Conservation (phyloP, 2,797 vertebrate species). For the Lycodopsis pacificus region DNA sequence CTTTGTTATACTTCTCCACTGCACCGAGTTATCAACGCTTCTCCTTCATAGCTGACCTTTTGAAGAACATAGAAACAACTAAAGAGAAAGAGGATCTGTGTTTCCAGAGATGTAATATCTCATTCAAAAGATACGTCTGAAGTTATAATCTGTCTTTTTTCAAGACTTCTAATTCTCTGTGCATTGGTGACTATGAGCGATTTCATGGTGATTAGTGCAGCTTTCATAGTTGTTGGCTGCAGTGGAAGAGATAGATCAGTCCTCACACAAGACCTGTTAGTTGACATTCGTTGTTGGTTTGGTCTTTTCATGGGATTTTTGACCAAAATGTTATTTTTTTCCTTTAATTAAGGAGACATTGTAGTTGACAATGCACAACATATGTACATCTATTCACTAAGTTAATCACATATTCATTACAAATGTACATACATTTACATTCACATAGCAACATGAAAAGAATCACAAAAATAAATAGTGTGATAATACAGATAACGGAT, state of each 20-base stretch:
- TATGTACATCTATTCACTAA: no score
- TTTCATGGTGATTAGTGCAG: not conserved
- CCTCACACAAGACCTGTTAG: no score
- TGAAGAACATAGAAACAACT: not conserved
- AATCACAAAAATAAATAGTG: no score
- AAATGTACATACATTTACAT: no score
- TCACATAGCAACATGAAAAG: no score
- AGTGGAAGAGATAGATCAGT: not conserved
- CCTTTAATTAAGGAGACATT: no score
- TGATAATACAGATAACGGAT: no score
- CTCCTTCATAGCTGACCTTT: not conserved
- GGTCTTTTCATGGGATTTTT: not conserved
- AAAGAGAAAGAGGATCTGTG: no score
- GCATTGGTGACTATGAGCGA: not conserved
- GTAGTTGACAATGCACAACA: no score
- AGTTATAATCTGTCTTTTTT: not conserved
- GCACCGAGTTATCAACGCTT: not conserved
- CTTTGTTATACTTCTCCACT: not conserved
- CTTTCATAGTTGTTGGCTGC: not conserved
- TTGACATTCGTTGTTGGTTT: not conserved
- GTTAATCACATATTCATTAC: no score
- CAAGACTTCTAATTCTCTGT: not conserved
- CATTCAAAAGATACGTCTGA: not conserved
- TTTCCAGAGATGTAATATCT: not conserved
- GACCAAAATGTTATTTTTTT: no score